Conservation (phyloP, 2,797 vertebrate species). For the Microctenopoma stevenorrisi region DNA sequence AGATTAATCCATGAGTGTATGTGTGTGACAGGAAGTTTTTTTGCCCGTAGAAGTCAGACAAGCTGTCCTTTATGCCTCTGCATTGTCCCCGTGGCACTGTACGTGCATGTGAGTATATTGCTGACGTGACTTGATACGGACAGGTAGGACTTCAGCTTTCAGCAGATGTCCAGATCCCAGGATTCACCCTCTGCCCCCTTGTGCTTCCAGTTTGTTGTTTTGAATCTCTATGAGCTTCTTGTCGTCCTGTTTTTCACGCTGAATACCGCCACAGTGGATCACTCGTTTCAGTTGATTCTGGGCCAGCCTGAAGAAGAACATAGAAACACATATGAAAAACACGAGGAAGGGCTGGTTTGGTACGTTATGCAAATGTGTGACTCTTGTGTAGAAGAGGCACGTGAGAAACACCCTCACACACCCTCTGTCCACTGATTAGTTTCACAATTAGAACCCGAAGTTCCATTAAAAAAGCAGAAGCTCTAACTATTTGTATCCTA, state of each 20-base stretch:
- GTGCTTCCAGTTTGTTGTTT: conserved; percentile 38
- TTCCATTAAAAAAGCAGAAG: conserved; percentile 73
- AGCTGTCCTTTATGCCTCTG: conserved; percentile 62
- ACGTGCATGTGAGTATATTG: conserved; percentile 24
- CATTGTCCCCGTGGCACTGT: conserved; percentile 22
- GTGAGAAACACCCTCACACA: conserved; percentile 13
- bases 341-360: conserved; percentile 49
- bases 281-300: conserved; percentile 20
- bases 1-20: conserved; percentile 56
- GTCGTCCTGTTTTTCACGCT: conserved; percentile 4
- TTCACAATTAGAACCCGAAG: conserved; percentile 63
- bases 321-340: conserved; percentile 23
- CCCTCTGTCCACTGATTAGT: conserved; percentile 63
- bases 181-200: conserved; percentile 42
- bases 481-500: conserved; percentile 42
- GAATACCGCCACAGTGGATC: conserved; percentile 10
- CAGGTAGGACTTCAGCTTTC: conserved; percentile 78
- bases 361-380: conserved; percentile 49
- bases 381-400: conserved; percentile 22
- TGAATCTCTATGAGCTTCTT: conserved; percentile 24
- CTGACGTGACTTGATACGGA: conserved; percentile 54
- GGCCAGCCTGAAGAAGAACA: neutral
- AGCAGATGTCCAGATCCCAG: conserved; percentile 76
- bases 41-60: conserved; percentile 59
- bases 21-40: conserved; percentile 5